Conservation (phyloP, 2,113 vertebrate species). For the Forbesichthys agassizii region DNA sequence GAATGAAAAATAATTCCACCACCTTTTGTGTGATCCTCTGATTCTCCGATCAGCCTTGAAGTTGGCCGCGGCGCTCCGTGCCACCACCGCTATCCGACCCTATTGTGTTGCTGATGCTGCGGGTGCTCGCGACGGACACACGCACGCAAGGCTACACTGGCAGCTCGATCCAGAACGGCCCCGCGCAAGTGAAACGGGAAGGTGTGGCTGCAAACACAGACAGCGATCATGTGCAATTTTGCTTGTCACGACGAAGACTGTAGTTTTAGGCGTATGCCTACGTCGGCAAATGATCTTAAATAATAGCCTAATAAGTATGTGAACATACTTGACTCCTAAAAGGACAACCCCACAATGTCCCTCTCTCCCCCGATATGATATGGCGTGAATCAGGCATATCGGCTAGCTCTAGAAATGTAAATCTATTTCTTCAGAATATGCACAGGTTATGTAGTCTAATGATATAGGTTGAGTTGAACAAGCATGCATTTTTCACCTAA, state of each 20-base stretch:
- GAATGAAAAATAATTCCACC: constrained; percentile 18
- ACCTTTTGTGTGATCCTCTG: constrained; percentile 35
- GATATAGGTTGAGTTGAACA: no score
- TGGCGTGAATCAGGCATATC: no score
- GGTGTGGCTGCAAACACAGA: constrained; percentile 62
- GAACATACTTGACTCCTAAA: no score
- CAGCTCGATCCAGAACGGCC: constrained; percentile 62
- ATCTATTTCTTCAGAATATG: no score
- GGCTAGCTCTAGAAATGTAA: no score
- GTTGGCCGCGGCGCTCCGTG: constrained; percentile 9
- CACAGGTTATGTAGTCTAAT: no score
- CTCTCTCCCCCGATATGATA: no score
- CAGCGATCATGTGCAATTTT: background rate
- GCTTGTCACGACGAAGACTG: constrained; percentile 27
- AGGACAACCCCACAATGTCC: no score
- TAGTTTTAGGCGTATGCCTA: background rate
- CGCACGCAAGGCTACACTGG: constrained; percentile 14
- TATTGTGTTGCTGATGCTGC: constrained; percentile 82
- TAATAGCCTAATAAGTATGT: no score
- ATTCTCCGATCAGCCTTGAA: constrained; percentile 20
- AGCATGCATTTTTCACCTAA: no score
- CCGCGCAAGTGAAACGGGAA: constrained; percentile 68
- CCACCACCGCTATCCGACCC: constrained; percentile 46
- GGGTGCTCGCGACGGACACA: constrained; percentile 62
- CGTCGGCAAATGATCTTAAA: background rate